phyloP scores from a whole-genome alignment of 2,797 vertebrate species.

The Betta splendens region DNA sequence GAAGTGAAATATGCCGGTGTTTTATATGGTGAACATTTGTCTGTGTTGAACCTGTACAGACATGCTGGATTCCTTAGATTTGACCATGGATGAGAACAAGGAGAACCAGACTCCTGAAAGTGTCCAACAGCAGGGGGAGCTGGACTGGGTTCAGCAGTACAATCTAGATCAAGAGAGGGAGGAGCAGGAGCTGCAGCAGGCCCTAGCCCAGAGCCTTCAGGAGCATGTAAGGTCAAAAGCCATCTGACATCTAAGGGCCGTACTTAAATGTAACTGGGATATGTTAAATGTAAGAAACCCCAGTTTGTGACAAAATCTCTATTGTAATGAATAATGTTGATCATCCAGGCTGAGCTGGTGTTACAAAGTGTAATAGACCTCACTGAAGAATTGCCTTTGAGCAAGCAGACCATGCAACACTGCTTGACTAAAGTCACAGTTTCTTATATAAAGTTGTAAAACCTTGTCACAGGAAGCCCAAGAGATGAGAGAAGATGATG shows the following conservation, averaged over 20 bases:
- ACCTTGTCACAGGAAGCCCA: constrained; percentile 87
- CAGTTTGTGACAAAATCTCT: background rate
- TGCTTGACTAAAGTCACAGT: background rate
- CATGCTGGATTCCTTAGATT: constrained; percentile 80
- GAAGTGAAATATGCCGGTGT: background rate
- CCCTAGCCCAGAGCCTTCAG: constrained; percentile 95
- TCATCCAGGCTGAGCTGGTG: background rate
- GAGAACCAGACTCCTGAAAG: constrained; percentile 98
- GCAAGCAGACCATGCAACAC: background rate
- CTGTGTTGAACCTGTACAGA: constrained; percentile 59
- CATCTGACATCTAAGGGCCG: background rate
- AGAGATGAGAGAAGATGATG: constrained; percentile 97
- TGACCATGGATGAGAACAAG: constrained; percentile 98
- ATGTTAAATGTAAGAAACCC: background rate
- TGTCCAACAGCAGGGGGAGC: constrained; percentile 86
- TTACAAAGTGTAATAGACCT: background rate
- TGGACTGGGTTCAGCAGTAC: constrained; percentile 97
- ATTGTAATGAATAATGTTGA: background rate
- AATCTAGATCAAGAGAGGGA: constrained; percentile 94
- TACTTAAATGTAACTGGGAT: too few species aligned
- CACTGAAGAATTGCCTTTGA: background rate
- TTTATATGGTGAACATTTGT: background rate
- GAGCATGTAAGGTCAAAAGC: constrained; percentile 87
- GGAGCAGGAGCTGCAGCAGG: constrained; percentile 97
- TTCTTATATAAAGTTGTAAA: background rate